These are phyloP conservation scores for Hydraecia micacea DNA, from an alignment of 2,888 invertebrate species.

Conservation along the genomic window DNA sequence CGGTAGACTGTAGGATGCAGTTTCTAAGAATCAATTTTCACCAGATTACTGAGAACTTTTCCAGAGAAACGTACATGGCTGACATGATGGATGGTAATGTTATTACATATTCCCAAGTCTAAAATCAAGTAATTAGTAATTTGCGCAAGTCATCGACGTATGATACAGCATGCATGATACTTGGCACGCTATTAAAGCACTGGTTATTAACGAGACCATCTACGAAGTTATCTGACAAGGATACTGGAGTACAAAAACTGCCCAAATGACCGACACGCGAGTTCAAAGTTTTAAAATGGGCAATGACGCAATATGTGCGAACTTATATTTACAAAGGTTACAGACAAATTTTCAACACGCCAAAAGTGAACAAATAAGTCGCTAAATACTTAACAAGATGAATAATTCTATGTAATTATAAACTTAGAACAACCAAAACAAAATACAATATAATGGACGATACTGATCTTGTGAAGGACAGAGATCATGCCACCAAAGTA, in stretches of 20 bases:
- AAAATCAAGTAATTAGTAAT: constrained; percentile 38
- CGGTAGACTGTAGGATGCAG: constrained; percentile 70
- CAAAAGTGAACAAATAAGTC: constrained; percentile 21
- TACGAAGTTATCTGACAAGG: constrained; percentile 35
- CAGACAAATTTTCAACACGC: constrained; percentile 35
- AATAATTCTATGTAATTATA: constrained; percentile 20
- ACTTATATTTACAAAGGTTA: constrained; percentile 47
- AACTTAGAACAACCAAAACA: constrained; percentile 6
- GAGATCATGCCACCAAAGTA: neutral
- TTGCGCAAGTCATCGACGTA: constrained; percentile 22
- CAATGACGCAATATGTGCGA: constrained; percentile 57
- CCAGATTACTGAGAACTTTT: constrained; percentile 62
- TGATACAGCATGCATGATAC: neutral
- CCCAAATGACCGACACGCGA: constrained; percentile 36
- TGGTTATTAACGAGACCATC: constrained; percentile 9
- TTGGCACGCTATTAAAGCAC: constrained; percentile 21
- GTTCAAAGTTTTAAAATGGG: constrained; percentile 46
- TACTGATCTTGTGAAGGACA: neutral
- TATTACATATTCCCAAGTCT: constrained; percentile 45
- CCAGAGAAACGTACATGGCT: constrained; percentile 57
- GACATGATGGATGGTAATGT: constrained; percentile 57
- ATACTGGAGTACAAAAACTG: constrained; percentile 35
- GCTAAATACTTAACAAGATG: constrained; percentile 24
- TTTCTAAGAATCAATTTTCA: constrained; percentile 72
- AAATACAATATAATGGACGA: neutral